These are phyloP conservation scores for Tympanuchus pallidicinctus DNA, from an alignment of 2,113 vertebrate species.

Conservation along the genomic window DNA sequence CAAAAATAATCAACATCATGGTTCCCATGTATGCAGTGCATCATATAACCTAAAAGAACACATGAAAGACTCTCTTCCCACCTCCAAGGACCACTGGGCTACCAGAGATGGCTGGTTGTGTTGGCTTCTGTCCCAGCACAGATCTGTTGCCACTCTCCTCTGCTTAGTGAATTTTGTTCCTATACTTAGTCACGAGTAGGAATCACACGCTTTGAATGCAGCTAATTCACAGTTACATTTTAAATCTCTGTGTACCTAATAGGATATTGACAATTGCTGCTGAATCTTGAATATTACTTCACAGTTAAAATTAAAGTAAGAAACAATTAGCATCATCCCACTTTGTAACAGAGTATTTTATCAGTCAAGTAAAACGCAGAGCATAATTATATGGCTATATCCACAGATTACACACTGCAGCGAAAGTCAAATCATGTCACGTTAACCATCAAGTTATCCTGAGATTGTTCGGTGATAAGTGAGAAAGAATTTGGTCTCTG, in stretches of 20 bases:
- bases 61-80: neutral
- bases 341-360: constrained; percentile 51
- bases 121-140: neutral
- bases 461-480: constrained; percentile 62
- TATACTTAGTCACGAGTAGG: neutral
- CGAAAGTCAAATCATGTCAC: constrained; percentile 48
- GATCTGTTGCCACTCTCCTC: neutral
- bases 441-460: constrained; percentile 56
- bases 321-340: constrained; percentile 54
- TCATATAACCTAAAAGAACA: neutral
- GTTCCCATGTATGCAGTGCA: neutral
- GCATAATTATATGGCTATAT: constrained; percentile 43
- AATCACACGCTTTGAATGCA: neutral
- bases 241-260: neutral
- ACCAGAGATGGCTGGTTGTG: neutral
- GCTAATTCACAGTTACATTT: neutral
- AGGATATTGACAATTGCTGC: neutral
- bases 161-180: neutral
- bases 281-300: constrained; percentile 29
- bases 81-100: neutral
- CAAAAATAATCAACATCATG: fast-evolving
- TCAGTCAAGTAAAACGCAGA: constrained; percentile 21
- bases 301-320: constrained; percentile 42
- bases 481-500: constrained; percentile 80
- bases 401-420: constrained; percentile 30